These are phyloP conservation scores for Empis stercorea DNA, from an alignment of 2,888 invertebrate species.

Conservation along the genomic window DNA sequence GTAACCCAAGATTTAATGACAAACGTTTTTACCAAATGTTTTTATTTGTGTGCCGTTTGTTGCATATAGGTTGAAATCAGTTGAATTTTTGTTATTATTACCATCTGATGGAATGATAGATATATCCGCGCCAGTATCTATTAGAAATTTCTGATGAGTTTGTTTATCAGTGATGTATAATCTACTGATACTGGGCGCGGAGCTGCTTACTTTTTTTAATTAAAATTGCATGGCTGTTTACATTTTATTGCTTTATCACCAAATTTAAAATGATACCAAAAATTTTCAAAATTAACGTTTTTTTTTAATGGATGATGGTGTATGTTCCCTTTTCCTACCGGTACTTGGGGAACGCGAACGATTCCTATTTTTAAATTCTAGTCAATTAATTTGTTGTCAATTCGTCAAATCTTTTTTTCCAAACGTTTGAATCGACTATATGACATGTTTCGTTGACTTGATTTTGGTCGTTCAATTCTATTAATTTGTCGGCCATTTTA, in stretches of 20 bases:
- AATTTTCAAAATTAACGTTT: neutral
- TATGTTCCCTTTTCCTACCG: no score
- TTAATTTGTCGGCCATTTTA: no score
- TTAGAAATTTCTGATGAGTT: conserved; percentile 7
- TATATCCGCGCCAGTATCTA: conserved; percentile 10
- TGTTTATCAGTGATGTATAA: conserved; percentile 5
- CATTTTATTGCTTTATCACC: conserved; percentile 11
- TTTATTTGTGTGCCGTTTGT: conserved; percentile 1
- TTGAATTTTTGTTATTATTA: no score
- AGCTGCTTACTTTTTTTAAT: conserved; percentile 8
- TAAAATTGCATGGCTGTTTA: conserved; percentile 4
- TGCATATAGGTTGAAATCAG: neutral
- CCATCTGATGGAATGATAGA: conserved; percentile 6
- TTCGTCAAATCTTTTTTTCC: no score
- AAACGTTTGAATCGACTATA: no score
- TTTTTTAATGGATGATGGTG: no score
- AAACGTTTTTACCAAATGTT: conserved; percentile 15
- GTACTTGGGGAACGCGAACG: no score
- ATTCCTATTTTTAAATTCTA: no score
- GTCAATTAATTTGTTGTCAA: no score
- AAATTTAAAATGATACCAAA: conserved; percentile 11
- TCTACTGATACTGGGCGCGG: conserved; percentile 1
- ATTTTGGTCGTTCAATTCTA: no score
- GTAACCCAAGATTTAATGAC: conserved; percentile 7
- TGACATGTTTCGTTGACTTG: no score